phyloP scores from a whole-genome alignment of 2,113 vertebrate genomes.

The Athene cunicularia region DNA sequence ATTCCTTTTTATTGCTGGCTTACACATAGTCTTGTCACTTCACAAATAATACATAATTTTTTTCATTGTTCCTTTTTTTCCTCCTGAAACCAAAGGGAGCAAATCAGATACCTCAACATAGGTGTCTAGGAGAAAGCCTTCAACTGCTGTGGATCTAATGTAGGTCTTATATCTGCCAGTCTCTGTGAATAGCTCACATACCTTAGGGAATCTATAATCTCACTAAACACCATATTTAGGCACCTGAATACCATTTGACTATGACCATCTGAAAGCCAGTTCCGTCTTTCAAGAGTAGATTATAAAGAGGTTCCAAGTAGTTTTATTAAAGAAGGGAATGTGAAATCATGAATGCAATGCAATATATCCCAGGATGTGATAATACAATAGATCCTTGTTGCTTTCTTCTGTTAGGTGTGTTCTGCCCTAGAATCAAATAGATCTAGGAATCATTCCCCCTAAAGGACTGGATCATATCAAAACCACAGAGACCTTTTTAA shows the following conservation, averaged over 20 bases:
- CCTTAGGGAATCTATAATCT: neutral
- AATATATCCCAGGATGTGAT: neutral
- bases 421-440: neutral
- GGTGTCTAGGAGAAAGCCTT: neutral
- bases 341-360: neutral
- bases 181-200: neutral
- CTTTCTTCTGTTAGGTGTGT: neutral
- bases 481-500: neutral
- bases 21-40: rapidly evolving
- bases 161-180: neutral
- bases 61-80: neutral
- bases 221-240: neutral
- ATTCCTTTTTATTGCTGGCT: neutral
- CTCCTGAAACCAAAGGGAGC: neutral
- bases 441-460: neutral
- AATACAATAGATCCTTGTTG: neutral
- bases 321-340: neutral
- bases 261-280: neutral
- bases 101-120: neutral
- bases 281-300: neutral
- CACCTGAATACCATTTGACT: neutral
- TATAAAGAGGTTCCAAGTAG: neutral
- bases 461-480: neutral
- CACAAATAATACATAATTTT: neutral
- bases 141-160: neutral